A percentile compares a stretch with the other conserved stretches of the same genome.
Conservation (phyloP, 2,797 vertebrate species). For the Hippopotamyrus pictus region DNA sequence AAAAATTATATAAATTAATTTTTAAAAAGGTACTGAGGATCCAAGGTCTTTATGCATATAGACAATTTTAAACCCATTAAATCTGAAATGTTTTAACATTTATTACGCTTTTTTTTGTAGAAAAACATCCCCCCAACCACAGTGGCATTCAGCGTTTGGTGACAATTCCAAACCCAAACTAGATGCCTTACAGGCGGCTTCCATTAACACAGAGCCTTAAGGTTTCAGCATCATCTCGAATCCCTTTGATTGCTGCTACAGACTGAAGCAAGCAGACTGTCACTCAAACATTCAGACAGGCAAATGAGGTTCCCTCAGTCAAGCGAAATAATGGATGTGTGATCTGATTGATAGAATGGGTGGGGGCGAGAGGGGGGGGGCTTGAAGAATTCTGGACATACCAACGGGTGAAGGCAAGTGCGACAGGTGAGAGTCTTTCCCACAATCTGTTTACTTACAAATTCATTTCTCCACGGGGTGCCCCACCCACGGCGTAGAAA, state of each 20-base stretch:
- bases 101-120: not conserved
- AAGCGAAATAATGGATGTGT: conserved; percentile 21
- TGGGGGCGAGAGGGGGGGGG: not conserved
- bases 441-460: conserved; percentile 6
- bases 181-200: conserved; percentile 12
- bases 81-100: conserved; percentile 2
- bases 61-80: not conserved
- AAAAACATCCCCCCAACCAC: not conserved
- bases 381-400: conserved; percentile 35
- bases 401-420: conserved; percentile 32
- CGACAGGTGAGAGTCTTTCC: not conserved
- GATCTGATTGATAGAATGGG: conserved; percentile 27
- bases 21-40: not conserved
- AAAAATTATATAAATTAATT: not conserved
- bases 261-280: conserved; percentile 31
- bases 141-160: conserved; percentile 3
- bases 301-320: conserved; percentile 33
- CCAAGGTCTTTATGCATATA: conserved; percentile 17
- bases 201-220: conserved; percentile 20
- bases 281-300: conserved; percentile 36
- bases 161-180: conserved; percentile 17
- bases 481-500: conserved; percentile 8
- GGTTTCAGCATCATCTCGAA: conserved; percentile 5
- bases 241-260: conserved; percentile 12
- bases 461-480: conserved; percentile 37